phyloP scores from a whole-genome alignment of 2,888 invertebrate species.

The Nemoura dubitans region DNA sequence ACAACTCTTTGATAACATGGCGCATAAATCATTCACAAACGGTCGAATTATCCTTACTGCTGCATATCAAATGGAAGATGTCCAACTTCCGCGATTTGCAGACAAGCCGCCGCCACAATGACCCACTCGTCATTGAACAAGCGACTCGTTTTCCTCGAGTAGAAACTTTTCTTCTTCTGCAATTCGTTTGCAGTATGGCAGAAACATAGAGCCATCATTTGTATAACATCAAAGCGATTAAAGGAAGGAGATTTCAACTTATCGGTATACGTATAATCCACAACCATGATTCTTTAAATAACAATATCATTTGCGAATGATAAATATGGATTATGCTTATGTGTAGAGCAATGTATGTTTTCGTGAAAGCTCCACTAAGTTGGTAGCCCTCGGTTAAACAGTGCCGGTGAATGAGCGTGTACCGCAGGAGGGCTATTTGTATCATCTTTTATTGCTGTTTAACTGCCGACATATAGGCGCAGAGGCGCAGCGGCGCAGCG shows the following conservation, averaged over 20 bases:
- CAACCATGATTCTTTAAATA: not conserved
- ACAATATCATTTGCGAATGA: not conserved
- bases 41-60: not conserved
- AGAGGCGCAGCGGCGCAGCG: not conserved
- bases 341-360: not conserved
- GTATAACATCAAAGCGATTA: too few relatives aligned
- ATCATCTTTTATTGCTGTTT: not conserved
- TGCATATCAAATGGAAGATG: not conserved
- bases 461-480: not conserved
- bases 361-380: not conserved
- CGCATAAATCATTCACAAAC: too few relatives aligned
- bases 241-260: too few relatives aligned
- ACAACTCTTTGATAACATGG: too few relatives aligned
- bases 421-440: not conserved
- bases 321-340: not conserved
- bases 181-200: too few relatives aligned
- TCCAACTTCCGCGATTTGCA: not conserved
- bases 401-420: not conserved
- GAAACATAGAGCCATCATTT: too few relatives aligned
- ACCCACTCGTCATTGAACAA: not conserved
- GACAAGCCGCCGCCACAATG: not conserved
- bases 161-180: not conserved
- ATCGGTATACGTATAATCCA: not conserved
- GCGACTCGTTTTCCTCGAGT: not conserved
- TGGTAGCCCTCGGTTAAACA: not conserved